phyloP scores from a whole-genome alignment of 2,113 vertebrate species.

The Nesoenas mayeri region DNA sequence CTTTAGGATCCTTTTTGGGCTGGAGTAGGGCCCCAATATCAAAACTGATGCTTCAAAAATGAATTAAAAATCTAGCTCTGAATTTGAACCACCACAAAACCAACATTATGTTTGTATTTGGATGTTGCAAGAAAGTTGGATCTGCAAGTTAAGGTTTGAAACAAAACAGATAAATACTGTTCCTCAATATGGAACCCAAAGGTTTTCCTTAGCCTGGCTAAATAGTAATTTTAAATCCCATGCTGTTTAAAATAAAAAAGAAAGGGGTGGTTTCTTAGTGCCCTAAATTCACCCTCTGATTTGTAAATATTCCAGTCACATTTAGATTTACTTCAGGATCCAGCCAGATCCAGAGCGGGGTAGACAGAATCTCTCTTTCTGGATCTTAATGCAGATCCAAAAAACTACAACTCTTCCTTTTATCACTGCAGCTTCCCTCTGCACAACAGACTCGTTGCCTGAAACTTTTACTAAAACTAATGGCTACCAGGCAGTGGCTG shows the following conservation, averaged over 20 bases:
- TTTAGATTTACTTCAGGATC: background rate
- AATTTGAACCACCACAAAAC: background rate
- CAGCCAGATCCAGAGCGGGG: background rate
- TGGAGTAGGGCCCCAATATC: background rate
- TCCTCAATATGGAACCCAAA: background rate
- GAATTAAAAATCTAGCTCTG: background rate
- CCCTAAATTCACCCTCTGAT: background rate
- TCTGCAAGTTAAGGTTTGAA: background rate
- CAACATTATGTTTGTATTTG: background rate
- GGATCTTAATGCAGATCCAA: background rate
- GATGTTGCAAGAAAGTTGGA: background rate
- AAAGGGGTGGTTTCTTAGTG: background rate
- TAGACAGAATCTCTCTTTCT: background rate
- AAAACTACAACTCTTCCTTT: background rate
- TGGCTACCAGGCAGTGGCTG: background rate
- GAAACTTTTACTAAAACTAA: background rate
- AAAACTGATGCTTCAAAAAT: background rate
- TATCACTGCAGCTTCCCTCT: background rate
- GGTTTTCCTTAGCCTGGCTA: background rate
- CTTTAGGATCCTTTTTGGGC: background rate
- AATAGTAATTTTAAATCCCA: background rate
- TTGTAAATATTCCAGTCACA: background rate
- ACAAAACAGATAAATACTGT: background rate
- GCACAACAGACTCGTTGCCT: background rate
- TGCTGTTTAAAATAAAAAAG: background rate